A percentile compares a stretch with the other conserved stretches of the same genome.
These are phyloP conservation scores for Pedionomus torquatus DNA, from an alignment of 2,113 vertebrate species.

Conservation along the genomic window DNA sequence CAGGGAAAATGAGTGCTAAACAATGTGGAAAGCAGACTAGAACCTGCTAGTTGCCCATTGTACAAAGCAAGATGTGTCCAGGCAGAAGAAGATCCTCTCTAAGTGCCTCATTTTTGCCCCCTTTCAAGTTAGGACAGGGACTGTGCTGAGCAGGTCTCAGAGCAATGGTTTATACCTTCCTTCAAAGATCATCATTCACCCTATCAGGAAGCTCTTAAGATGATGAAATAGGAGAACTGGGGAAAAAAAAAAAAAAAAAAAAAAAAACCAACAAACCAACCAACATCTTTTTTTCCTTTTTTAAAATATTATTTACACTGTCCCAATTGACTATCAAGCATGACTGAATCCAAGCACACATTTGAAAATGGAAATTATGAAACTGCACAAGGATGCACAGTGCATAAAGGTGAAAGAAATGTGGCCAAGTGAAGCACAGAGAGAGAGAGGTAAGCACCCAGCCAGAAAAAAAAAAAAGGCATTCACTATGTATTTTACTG, in stretches of 20 bases:
- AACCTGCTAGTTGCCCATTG: neutral
- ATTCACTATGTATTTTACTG: conserved; percentile 15
- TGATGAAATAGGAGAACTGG: neutral
- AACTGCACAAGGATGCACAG: neutral
- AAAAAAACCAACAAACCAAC: neutral
- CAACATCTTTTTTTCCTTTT: fast-evolving
- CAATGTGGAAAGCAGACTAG: neutral
- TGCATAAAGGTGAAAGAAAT: neutral
- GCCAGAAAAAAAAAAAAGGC: conserved; percentile 33
- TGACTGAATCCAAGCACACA: neutral
- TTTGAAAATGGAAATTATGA: neutral
- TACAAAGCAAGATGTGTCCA: neutral
- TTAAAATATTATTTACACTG: neutral
- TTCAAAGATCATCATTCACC: neutral
- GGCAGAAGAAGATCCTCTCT: neutral
- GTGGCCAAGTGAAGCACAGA: neutral
- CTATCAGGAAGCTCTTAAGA: neutral
- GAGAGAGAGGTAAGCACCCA: neutral
- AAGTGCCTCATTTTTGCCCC: neutral
- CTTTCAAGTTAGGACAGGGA: neutral
- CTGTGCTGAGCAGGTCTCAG: neutral
- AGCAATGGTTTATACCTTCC: neutral
- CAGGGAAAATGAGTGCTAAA: neutral
- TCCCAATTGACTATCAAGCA: neutral
- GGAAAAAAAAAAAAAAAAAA: neutral